phyloP scores from a whole-genome alignment of 2,888 invertebrate species.

The Elysia crispata region DNA sequence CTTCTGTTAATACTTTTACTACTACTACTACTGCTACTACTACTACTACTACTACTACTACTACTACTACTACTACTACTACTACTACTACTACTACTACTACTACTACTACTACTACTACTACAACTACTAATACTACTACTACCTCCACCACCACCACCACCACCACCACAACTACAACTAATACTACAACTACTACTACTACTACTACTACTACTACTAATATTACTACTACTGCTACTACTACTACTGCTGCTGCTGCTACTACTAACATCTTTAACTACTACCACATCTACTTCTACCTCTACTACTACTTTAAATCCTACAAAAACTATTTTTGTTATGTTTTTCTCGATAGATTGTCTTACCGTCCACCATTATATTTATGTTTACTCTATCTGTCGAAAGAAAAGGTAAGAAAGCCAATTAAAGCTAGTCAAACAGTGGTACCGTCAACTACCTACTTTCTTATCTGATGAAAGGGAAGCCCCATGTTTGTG shows the following conservation, averaged over 20 bases:
- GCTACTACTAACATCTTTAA: no score
- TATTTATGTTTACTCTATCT: no score
- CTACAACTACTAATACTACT: background rate
- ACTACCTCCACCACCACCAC: background rate
- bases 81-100: conserved; percentile 19
- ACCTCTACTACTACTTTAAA: no score
- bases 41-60: conserved; percentile 17
- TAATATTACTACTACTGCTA: conserved; percentile 9
- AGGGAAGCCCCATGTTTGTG: no score
- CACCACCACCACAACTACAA: background rate
- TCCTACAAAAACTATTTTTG: no score
- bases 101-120: background rate
- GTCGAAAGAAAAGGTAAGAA: no score
- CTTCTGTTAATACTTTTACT: no score
- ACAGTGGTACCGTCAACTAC: no score
- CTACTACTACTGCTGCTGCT: conserved; percentile 10
- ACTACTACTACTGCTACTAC: background rate
- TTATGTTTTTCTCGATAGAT: no score
- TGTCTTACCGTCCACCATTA: no score
- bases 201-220: conserved; percentile 17
- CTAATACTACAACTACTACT: background rate
- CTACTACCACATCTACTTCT: background rate
- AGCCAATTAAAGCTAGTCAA: no score
- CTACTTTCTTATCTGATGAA: no score
- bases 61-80: conserved; percentile 19